Evolutionary conservation across 2,797 vertebrate species (phyloP), one percentile per base, ranked within the genome.

Genomic region (Amblyraja radiata): DNA sequence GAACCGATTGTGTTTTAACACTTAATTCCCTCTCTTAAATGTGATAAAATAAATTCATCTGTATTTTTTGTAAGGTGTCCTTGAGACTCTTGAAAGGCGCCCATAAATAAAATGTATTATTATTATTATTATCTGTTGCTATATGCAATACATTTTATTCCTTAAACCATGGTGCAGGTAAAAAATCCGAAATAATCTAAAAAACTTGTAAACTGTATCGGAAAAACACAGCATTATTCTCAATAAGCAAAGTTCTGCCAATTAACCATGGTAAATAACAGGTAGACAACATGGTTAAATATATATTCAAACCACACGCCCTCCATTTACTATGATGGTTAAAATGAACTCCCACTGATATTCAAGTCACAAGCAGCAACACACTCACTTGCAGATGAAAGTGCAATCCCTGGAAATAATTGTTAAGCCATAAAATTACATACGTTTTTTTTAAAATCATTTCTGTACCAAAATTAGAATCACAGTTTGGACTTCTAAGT

Each of bases 381-480:
- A 46, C 25, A 54, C 36, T 74, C 11, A 11, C 36, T 74, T 74
- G 36, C 71, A 92, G 71, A 92, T 92, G 90, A 10, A 76, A 46
- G 88, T 73, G 68, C 21, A 65, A 91, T 76, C 25, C 71, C 25
- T 88, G n/a, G 90, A 54, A 91, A 91, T 74, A 91, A 91, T 91
- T 91, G 73, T 21, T 23, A 32, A 74, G 7, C 65, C 74, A 91
- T 73, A 73, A 91, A 54, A 1, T 91, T 65, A 73, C 36, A 91
- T 23, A 68, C 21, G 13, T 71, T 25, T 91, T 46, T 73, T 2
- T 46, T 3, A 3, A 46, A 46, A 46, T 46, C 46, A 46, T 46
- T 46, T 46, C 46, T 46, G 46, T 3, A 65, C 36, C 73, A 68
- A 46, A 46, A 11, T 73, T 91, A 71, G 36, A 91, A 73, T 46